Evolutionary conservation across 1,140 invertebrate genomes (phyloP).

Genomic region (Pristionchus pacificus): DNA sequence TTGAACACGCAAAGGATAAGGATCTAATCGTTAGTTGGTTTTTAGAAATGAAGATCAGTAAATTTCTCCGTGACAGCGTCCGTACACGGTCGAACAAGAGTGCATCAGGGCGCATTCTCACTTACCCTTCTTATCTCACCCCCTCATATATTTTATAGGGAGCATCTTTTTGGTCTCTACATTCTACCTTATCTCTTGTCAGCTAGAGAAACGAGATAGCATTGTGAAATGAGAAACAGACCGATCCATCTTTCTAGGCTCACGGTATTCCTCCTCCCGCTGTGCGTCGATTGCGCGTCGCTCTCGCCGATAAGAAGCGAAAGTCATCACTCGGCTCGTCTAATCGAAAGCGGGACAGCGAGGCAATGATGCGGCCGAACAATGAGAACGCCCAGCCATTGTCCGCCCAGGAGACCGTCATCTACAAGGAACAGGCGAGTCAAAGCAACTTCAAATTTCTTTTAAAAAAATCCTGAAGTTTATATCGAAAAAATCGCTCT

Average conservation of each 20-base stretch:
- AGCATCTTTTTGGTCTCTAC: too few relatives aligned
- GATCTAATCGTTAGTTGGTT: neutral
- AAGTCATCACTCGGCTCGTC: too few relatives aligned
- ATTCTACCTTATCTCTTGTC: too few relatives aligned
- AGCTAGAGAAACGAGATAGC: too few relatives aligned
- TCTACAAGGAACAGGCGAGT: neutral
- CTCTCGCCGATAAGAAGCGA: neutral
- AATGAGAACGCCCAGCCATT: neutral
- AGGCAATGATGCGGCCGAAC: neutral
- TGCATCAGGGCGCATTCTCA: too few relatives aligned
- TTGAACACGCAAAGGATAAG: neutral
- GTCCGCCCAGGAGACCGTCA: neutral
- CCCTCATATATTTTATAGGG: too few relatives aligned
- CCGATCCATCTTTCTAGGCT: too few relatives aligned
- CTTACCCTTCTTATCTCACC: too few relatives aligned
- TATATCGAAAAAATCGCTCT: neutral
- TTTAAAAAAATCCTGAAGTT: neutral
- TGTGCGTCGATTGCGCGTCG: neutral
- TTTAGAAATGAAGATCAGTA: neutral
- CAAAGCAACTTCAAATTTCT: neutral
- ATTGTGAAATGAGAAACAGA: too few relatives aligned
- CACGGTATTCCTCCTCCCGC: neutral
- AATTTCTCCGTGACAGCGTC: too few relatives aligned
- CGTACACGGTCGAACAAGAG: too few relatives aligned
- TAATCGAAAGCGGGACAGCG: too few relatives aligned